phyloP scores from a whole-genome alignment of 2,888 invertebrate genomes.

The Agriotes lineatus region DNA sequence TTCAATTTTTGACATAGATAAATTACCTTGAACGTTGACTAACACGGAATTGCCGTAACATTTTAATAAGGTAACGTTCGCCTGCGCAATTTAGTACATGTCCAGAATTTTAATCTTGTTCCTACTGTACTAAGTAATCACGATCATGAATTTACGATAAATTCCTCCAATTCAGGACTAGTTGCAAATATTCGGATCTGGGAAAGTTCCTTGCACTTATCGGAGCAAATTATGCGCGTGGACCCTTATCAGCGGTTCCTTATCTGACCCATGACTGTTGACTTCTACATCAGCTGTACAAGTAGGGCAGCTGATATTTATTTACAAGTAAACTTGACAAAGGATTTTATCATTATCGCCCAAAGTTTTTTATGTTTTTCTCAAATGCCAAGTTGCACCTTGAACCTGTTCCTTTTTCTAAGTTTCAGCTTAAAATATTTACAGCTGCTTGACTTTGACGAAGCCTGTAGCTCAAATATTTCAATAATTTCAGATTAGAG shows the following conservation, averaged over 20 bases:
- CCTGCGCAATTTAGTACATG: no score
- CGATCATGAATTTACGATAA: neutral
- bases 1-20: no score
- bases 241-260: constrained; percentile 6
- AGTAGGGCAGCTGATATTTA: constrained; percentile 23
- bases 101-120: no score
- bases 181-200: neutral
- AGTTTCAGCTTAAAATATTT: no score
- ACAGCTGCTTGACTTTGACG: no score
- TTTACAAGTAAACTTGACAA: constrained; percentile 9
- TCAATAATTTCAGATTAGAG: constrained; percentile 78
- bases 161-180: neutral
- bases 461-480: no score
- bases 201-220: neutral
- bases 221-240: constrained; percentile 10
- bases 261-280: constrained; percentile 36
- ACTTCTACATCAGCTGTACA: constrained; percentile 36
- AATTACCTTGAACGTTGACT: no score
- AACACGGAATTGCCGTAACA: no score
- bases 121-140: no score
- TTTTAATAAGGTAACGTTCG: no score
- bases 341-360: neutral
- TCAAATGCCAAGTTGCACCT: constrained; percentile 13
- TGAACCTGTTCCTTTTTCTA: no score
- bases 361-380: constrained; percentile 36